These are phyloP conservation scores for Hycleus phaleratus DNA, from an alignment of 1,140 invertebrate species.

Conservation along the genomic window DNA sequence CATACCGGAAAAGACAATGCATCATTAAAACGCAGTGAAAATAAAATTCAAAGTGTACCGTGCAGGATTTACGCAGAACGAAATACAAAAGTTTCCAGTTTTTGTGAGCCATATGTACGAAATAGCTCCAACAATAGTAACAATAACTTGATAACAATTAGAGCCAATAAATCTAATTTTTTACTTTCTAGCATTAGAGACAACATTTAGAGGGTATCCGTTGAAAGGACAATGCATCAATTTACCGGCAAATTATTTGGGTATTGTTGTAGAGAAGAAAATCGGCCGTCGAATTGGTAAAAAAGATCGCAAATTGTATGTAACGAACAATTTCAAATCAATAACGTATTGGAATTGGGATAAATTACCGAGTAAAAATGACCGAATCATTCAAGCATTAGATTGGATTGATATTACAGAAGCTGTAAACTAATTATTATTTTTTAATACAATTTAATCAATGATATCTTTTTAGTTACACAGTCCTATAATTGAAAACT, in stretches of 20 bases:
- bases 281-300: conserved; percentile 51
- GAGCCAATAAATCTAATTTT: conserved; percentile 1
- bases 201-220: conserved; percentile 59
- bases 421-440: conserved; percentile 44
- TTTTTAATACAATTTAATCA: background rate
- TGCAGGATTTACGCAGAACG: no score
- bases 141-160: conserved; percentile 18
- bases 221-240: conserved; percentile 54
- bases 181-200: conserved; percentile 41
- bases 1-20: background rate
- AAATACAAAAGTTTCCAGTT: no score
- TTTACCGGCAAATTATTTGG: conserved; percentile 56
- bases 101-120: no score
- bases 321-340: conserved; percentile 53
- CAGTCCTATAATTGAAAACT: conserved; percentile 12
- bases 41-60: conserved; percentile 17
- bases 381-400: conserved; percentile 55
- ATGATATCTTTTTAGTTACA: conserved; percentile 14
- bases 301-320: conserved; percentile 53
- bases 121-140: conserved; percentile 37
- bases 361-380: conserved; percentile 60
- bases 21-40: background rate
- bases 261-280: conserved; percentile 57
- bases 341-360: conserved; percentile 76
- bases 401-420: conserved; percentile 73